Percentiles rank a stretch among this genome's conserved stretches.
Evolutionary conservation across 2,888 invertebrate genomes (phyloP).

Genomic region (Scaptodrosophila latifasciaeformis): DNA sequence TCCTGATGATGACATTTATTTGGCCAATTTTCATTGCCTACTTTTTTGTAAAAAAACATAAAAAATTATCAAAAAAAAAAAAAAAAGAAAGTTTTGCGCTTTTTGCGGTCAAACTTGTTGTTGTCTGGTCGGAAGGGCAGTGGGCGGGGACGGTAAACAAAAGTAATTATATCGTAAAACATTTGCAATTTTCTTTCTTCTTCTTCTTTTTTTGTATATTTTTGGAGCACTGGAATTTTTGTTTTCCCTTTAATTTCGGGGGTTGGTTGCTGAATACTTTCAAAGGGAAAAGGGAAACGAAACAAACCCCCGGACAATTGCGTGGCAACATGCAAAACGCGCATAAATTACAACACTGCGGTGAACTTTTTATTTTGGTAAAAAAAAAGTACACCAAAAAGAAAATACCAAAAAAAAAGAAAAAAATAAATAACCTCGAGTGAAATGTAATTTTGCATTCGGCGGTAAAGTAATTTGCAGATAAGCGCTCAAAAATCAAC

Average conservation of each 20-base stretch:
- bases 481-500: constrained; percentile 40
- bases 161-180: constrained; percentile 62
- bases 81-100: constrained; percentile 6
- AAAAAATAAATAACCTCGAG: constrained; percentile 18
- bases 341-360: constrained; percentile 66
- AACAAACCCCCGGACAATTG: constrained; percentile 70
- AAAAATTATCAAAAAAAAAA: not conserved
- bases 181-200: constrained; percentile 37
- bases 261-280: not conserved
- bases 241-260: not conserved
- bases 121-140: not conserved
- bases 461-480: constrained; percentile 40
- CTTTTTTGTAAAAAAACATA: not conserved
- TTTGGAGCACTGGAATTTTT: constrained; percentile 6
- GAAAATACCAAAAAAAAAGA: constrained; percentile 2
- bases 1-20: constrained; percentile 25
- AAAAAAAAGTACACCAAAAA: not conserved
- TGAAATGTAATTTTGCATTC: constrained; percentile 50
- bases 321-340: constrained; percentile 67
- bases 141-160: constrained; percentile 18
- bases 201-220: constrained; percentile 30
- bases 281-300: constrained; percentile 9
- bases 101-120: constrained; percentile 21
- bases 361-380: constrained; percentile 5
- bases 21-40: constrained; percentile 20